Conservation (phyloP, 64 coral and sea anemone species). For the Stichodactyla mertensii region DNA sequence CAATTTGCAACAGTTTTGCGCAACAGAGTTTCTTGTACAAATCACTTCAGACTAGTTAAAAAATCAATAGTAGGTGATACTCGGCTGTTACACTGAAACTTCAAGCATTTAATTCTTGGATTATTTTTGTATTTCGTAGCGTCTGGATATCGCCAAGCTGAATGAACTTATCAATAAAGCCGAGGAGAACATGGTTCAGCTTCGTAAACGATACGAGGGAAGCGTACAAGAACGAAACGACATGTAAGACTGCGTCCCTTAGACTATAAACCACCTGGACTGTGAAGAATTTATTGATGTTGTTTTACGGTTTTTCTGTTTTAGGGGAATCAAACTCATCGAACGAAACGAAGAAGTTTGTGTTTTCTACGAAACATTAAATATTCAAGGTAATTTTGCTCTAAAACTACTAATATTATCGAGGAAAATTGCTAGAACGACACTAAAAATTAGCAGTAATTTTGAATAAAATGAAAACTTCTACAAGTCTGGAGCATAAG, state of each 20-base stretch:
- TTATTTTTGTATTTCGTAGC: slow-evolving; percentile 21
- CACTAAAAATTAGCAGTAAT: no score
- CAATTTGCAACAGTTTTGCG: no score
- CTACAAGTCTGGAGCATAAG: background rate
- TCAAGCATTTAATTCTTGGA: no score
- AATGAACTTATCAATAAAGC: slow-evolving; percentile 97
- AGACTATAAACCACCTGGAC: background rate
- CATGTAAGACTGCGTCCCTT: slow-evolving; percentile 51
- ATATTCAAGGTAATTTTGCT: slow-evolving; percentile 81
- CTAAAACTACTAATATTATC: no score
- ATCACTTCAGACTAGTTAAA: no score
- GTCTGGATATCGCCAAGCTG: slow-evolving; percentile 92
- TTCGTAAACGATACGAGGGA: slow-evolving; percentile 92
- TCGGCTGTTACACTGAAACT: no score
- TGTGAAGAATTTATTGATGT: background rate
- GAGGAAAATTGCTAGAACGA: no score
- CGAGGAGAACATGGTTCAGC: slow-evolving; percentile 95
- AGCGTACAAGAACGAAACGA: slow-evolving; percentile 94
- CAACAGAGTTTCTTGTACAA: no score
- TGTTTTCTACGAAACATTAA: slow-evolving; percentile 97
- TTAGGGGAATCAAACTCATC: slow-evolving; percentile 92
- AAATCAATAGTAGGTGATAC: no score
- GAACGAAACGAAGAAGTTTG: slow-evolving; percentile 99
- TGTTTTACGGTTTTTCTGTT: background rate
- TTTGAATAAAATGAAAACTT: background rate